Percentiles rank a stretch among this genome's conserved stretches.
Evolutionary conservation across 2,113 vertebrate genomes (phyloP).

Genomic region (Ornithorhynchus anatinus): DNA sequence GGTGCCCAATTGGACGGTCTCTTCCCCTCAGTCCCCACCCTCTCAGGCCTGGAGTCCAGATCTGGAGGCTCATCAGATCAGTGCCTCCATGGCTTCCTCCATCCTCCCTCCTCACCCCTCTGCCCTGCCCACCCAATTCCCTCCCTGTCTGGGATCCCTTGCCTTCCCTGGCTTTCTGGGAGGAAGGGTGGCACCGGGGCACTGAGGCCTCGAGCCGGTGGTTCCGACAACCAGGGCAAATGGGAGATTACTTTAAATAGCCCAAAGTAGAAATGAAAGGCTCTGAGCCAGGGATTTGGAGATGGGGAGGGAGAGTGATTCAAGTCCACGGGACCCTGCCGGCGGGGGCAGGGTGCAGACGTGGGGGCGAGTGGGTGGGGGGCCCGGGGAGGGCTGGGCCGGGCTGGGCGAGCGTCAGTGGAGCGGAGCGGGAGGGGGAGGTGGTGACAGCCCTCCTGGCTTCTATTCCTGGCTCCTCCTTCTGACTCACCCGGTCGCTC

Average conservation of each 20-base stretch:
- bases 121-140: background rate
- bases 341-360: background rate
- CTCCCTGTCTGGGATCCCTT: background rate
- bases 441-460: no score
- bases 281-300: background rate
- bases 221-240: background rate
- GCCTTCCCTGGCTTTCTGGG: no score
- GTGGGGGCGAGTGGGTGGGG: background rate
- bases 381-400: background rate
- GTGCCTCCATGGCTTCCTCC: background rate
- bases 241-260: background rate
- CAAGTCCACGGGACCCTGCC: background rate
- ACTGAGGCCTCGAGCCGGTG: background rate
- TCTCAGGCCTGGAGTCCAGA: no score
- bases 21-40: no score
- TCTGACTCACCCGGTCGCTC: no score
- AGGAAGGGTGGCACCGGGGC: background rate
- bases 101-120: background rate
- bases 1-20: no score
- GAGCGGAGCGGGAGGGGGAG: background rate
- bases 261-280: constrained; percentile 25
- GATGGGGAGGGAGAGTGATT: background rate
- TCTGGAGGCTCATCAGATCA: no score
- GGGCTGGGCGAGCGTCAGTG: background rate
- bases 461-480: no score